Conservation (phyloP, 2,113 vertebrate genomes). For the Choloepus hoffmanni region DNA sequence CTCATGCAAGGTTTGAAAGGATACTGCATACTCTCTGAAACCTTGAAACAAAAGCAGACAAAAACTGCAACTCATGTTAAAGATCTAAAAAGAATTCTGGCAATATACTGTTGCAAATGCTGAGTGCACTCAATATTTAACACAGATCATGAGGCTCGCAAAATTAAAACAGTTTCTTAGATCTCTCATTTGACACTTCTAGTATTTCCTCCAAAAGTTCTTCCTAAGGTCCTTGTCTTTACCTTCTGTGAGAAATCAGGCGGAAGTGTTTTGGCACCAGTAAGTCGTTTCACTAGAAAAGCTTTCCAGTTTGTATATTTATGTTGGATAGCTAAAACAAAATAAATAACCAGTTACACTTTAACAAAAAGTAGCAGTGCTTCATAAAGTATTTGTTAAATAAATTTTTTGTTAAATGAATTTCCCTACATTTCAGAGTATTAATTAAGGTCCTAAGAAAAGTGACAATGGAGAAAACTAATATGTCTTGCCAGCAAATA, state of each 20-base stretch:
- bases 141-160: background rate
- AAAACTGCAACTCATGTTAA: background rate
- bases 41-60: conserved; percentile 86
- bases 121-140: background rate
- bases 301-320: conserved; percentile 99
- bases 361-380: background rate
- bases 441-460: background rate
- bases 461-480: conserved; percentile 15
- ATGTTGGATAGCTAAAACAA: conserved; percentile 95
- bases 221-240: conserved; percentile 75
- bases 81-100: background rate
- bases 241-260: conserved; percentile 97
- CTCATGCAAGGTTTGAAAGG: conserved; percentile 98
- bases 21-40: conserved; percentile 97
- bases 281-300: conserved; percentile 98
- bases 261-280: conserved; percentile 99
- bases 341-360: conserved; percentile 78
- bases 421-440: background rate
- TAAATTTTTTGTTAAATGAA: background rate
- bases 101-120: background rate
- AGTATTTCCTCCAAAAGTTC: background rate
- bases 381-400: conserved; percentile 52
- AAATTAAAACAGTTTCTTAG: conserved; percentile 37
- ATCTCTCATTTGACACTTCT: background rate
- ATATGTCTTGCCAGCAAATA: background rate